Evolutionary conservation across 1,140 invertebrate genomes (phyloP).

Genomic region (Drosophila nannoptera): DNA sequence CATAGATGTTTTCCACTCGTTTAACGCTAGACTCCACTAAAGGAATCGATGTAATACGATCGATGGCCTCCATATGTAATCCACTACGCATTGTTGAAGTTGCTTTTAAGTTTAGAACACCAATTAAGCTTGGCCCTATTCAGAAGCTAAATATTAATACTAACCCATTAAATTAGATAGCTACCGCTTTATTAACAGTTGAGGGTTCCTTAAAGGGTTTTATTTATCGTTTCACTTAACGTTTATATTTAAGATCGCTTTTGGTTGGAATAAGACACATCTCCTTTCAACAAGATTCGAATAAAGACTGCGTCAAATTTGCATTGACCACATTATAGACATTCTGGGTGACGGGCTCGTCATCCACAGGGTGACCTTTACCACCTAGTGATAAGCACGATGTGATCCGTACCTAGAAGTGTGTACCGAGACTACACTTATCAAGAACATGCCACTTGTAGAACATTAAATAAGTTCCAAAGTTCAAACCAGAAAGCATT

Average conservation of each 20-base stretch:
- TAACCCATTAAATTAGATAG: slow-evolving; percentile 55
- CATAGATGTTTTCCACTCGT: slow-evolving; percentile 85
- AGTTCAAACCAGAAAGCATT: slow-evolving; percentile 42
- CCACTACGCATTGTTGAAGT: slow-evolving; percentile 62
- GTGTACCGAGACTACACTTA: slow-evolving; percentile 53
- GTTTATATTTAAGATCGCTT: not conserved
- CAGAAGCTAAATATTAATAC: not conserved
- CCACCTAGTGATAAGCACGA: slow-evolving; percentile 44
- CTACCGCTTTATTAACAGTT: too few relatives aligned
- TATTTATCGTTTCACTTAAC: too few relatives aligned
- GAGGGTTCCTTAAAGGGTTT: not conserved
- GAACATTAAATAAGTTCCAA: slow-evolving; percentile 47
- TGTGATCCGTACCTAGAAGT: slow-evolving; percentile 29
- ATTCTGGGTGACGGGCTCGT: slow-evolving; percentile 24
- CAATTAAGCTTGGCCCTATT: not conserved
- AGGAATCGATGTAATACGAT: slow-evolving; percentile 84
- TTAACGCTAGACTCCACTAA: slow-evolving; percentile 86
- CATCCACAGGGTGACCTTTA: slow-evolving; percentile 62
- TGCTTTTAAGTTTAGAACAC: slow-evolving; percentile 27
- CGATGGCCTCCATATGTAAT: slow-evolving; percentile 82
- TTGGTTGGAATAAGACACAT: slow-evolving; percentile 27
- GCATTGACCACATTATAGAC: slow-evolving; percentile 24
- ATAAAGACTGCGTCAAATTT: slow-evolving; percentile 53
- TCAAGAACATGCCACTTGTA: slow-evolving; percentile 61
- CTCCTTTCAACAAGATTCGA: slow-evolving; percentile 35